A percentile compares a stretch with the other conserved stretches of the same genome.
phyloP scores from a whole-genome alignment of 2,888 invertebrate species.

The Allygus modestus region DNA sequence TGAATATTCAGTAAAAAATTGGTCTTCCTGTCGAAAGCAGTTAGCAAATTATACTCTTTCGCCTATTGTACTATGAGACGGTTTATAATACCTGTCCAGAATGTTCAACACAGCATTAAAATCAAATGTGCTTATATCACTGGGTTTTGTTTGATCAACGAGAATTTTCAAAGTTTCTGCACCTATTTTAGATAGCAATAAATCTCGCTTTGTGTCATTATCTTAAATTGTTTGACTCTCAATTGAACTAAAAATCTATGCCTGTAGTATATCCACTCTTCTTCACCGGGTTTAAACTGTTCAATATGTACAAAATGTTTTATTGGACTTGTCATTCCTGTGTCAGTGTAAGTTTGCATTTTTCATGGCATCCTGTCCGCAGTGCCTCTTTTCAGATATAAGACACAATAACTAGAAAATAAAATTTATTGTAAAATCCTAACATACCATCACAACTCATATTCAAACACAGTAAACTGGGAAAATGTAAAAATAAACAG shows the following conservation, averaged over 20 bases:
- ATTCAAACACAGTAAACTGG: no score
- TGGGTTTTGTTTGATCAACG: constrained; percentile 8
- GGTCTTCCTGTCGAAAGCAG: background rate
- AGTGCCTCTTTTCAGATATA: background rate
- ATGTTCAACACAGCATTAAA: background rate
- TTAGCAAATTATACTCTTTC: constrained; percentile 14
- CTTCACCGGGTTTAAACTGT: background rate
- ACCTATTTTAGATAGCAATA: constrained; percentile 26
- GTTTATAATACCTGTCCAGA: constrained; percentile 16
- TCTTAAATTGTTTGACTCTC: background rate
- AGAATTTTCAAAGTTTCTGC: constrained; percentile 27
- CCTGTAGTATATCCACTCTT: background rate
- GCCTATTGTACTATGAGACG: background rate
- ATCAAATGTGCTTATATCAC: background rate
- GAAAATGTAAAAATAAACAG: no score
- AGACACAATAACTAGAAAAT: no score
- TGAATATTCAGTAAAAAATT: constrained; percentile 3
- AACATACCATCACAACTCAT: no score
- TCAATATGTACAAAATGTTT: background rate
- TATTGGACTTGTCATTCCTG: background rate
- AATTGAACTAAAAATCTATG: background rate
- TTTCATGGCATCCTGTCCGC: background rate
- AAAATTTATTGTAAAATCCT: no score
- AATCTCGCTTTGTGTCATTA: background rate
- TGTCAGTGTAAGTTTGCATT: background rate